Evolutionary conservation across 2,888 invertebrate genomes (phyloP).

Genomic region (Tortrix viridana): DNA sequence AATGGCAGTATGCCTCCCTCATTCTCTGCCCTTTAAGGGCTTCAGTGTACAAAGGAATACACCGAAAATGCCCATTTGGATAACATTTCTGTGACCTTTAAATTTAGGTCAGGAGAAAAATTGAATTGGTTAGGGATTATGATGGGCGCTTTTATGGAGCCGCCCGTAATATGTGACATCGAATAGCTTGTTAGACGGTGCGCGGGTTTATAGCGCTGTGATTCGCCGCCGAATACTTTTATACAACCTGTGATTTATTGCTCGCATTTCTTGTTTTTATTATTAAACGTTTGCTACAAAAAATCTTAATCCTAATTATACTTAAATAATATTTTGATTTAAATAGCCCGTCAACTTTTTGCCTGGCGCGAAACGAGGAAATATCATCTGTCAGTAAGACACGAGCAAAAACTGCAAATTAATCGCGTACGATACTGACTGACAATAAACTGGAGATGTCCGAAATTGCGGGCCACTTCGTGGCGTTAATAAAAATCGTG

Average conservation of each 20-base stretch:
- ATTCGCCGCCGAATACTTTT: conserved; percentile 15
- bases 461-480: conserved; percentile 75
- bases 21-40: conserved; percentile 77
- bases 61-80: conserved; percentile 72
- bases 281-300: not conserved
- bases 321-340: too few species aligned
- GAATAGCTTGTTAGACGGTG: conserved; percentile 38
- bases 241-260: not conserved
- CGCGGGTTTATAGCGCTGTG: conserved; percentile 21
- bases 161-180: conserved; percentile 32
- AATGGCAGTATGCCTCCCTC: conserved; percentile 71
- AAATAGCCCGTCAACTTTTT: conserved; percentile 18
- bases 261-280: not conserved
- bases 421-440: conserved; percentile 47
- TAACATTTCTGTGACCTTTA: conserved; percentile 78
- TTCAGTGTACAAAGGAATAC: conserved; percentile 72
- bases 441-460: conserved; percentile 61
- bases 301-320: too few species aligned
- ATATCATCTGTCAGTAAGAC: conserved; percentile 41
- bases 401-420: conserved; percentile 48
- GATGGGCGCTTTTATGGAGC: conserved; percentile 34
- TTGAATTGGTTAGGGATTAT: conserved; percentile 51
- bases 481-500: conserved; percentile 81
- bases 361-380: conserved; percentile 27
- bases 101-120: conserved; percentile 60